Evolutionary conservation across 2,113 vertebrate species (phyloP), one percentile per base, ranked within the genome.

Genomic region (Tauraco erythrolophus): DNA sequence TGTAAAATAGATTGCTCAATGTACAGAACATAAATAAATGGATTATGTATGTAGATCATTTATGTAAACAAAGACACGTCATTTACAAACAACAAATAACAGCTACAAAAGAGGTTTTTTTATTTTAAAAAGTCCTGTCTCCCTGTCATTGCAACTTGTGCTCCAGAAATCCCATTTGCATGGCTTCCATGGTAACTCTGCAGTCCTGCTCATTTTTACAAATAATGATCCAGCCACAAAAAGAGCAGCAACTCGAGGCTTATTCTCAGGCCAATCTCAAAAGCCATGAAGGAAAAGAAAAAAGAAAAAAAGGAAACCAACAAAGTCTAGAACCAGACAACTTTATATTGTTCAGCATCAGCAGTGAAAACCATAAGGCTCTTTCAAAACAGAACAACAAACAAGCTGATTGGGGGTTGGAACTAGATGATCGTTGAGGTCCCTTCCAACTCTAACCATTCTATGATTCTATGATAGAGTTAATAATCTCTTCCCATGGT

Each of bases 161-260:
- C 98, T 98, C 99, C 99, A 98, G 98, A 98, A 99, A 99, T 98
- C 95, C 98, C 97, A 98, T 98, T 98, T 98, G 98, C 97, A 96
- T 96, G 91, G 98, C 97, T 97, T 87, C 98, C 97, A 98, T 98
- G 98, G 98, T 98, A 98, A 99, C 98, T 70, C 35, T 56, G 88
- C 91, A 94, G 97, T 95, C 97, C 95, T 96, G 96, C 89, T 97
- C 91, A 62, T 97, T 98, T 95, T 95, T 22, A 95, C 84, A 84
- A 97, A 97, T 95, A 97, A 92, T 70, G 69, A 97, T 96, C 95
- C 96, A 94, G 77, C 37, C 91, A 87, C 93, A 89, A 66, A 96
- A 96, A 96, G 90, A 94, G 88, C 92, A 94, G 85, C 65, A 85
- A 96, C 93, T 92, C 18, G 2, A 92, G 61, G 43, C 86, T 95